Conservation (phyloP, 1,140 invertebrate genomes). For the Pantala flavescens region DNA sequence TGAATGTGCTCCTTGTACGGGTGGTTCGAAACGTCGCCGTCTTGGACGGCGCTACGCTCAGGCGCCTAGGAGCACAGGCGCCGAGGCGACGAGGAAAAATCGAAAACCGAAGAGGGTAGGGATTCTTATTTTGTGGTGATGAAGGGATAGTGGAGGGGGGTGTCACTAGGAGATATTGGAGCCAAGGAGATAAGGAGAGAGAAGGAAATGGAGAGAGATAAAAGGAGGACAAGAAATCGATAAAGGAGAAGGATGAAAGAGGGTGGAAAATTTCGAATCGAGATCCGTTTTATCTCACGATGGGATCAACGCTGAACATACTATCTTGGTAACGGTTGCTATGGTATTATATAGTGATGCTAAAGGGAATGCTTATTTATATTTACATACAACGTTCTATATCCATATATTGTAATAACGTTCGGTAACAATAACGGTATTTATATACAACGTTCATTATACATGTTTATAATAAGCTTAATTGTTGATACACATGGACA, state of each 20-base stretch:
- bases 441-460: no score
- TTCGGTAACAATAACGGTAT: no score
- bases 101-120: neutral
- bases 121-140: neutral
- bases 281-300: no score
- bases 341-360: no score
- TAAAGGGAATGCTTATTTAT: no score
- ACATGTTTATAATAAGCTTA: no score
- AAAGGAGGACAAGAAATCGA: neutral
- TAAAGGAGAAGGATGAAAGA: neutral
- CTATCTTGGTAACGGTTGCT: no score
- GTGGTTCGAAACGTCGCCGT: neutral
- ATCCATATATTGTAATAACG: no score
- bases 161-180: neutral
- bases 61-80: neutral
- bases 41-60: neutral
- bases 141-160: constrained; percentile 5
- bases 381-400: no score
- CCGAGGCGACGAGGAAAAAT: neutral
- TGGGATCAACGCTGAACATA: no score
- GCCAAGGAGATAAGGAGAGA: neutral
- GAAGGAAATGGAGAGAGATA: neutral
- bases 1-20: neutral
- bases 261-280: neutral
- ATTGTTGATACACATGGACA: no score